phyloP scores from a whole-genome alignment of 2,113 vertebrate genomes.

The Chlorodrepanis virens region DNA sequence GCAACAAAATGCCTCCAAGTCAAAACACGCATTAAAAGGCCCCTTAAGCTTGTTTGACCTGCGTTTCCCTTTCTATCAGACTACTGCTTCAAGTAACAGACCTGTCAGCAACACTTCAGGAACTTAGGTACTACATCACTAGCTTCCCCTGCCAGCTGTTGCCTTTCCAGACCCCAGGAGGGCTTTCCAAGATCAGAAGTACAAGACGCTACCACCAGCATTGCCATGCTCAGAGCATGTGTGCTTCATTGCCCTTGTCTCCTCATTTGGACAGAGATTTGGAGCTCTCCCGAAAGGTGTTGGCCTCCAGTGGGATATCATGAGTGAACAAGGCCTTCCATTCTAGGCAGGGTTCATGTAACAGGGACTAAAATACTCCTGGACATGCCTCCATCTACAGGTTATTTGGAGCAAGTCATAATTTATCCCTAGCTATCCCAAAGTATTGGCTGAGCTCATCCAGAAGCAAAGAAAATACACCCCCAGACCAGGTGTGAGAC shows the following conservation, averaged over 20 bases:
- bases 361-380: slow-evolving; percentile 33
- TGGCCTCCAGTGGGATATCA: neutral
- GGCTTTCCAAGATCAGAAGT: neutral
- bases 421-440: neutral
- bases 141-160: neutral
- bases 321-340: neutral
- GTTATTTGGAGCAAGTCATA: slow-evolving; percentile 13
- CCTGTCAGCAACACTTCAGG: neutral
- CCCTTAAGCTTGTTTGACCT: neutral
- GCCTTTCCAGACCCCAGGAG: neutral
- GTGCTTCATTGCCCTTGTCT: neutral
- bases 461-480: neutral
- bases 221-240: neutral
- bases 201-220: neutral
- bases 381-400: neutral
- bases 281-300: neutral
- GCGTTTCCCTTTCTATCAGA: neutral
- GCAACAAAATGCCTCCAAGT: slow-evolving; percentile 9
- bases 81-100: neutral
- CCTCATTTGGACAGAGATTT: neutral
- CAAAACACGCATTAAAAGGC: neutral
- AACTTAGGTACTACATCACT: neutral
- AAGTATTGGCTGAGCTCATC: slow-evolving; percentile 6
- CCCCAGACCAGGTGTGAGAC: neutral
- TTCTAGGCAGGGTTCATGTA: neutral